These are phyloP conservation scores for Synanthedon formicaeformis DNA, from an alignment of 2,888 invertebrate species.

Conservation along the genomic window DNA sequence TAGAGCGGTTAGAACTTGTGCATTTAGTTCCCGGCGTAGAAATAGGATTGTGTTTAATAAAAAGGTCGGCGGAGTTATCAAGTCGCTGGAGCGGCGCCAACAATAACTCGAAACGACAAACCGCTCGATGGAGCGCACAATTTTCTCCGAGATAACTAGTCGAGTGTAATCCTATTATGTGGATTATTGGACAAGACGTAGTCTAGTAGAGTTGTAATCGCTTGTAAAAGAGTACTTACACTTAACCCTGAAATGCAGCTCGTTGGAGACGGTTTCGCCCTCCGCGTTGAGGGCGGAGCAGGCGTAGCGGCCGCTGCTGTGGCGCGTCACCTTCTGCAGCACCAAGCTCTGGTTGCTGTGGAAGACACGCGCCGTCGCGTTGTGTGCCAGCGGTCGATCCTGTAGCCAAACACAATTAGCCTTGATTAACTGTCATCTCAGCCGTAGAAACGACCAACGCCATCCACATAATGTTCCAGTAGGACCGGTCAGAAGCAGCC, in stretches of 20 bases:
- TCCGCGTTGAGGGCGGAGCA: conserved; percentile 90
- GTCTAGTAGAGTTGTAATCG: not conserved
- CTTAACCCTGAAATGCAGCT: conserved; percentile 86
- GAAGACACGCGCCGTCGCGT: conserved; percentile 88
- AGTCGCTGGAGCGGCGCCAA: not conserved
- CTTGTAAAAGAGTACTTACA: conserved; percentile 74
- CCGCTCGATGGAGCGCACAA: not conserved
- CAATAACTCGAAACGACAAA: not conserved
- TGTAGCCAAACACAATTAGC: conserved; percentile 29
- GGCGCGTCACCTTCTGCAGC: conserved; percentile 87
- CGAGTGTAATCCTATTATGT: not conserved
- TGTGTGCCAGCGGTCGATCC: conserved; percentile 85
- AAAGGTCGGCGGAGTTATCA: not conserved
- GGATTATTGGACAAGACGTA: not conserved
- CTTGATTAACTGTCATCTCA: too few relatives aligned
- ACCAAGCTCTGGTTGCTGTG: conserved; percentile 93
- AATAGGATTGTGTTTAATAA: not conserved
- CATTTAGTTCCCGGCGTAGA: too few relatives aligned
- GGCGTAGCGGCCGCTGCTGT: conserved; percentile 87
- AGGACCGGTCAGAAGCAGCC: too few relatives aligned
- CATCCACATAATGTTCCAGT: too few relatives aligned
- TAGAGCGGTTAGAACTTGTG: too few relatives aligned
- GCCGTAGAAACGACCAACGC: not conserved
- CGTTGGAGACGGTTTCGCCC: conserved; percentile 89
- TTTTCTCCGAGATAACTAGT: not conserved